These are phyloP conservation scores for Mus spicilegus DNA, from an alignment of 2,113 vertebrate genomes.

Conservation along the genomic window DNA sequence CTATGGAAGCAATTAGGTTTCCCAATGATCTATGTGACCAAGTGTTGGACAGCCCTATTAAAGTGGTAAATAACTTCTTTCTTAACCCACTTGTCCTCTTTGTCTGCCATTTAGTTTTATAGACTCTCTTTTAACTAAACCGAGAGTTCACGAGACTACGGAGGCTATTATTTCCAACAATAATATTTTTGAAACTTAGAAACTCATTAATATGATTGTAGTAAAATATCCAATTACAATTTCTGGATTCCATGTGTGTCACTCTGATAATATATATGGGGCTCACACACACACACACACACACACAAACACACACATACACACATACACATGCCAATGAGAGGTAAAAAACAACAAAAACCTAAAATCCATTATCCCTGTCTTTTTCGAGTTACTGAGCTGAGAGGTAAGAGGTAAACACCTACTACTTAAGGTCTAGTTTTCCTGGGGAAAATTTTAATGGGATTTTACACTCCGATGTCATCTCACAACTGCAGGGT, in stretches of 20 bases:
- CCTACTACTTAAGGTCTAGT: neutral
- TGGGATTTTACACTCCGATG: neutral
- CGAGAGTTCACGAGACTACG: constrained; percentile 52
- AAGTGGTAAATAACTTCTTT: constrained; percentile 80
- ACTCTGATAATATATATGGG: neutral
- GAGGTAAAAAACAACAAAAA: neutral
- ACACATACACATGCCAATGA: no score
- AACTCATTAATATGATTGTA: constrained; percentile 71
- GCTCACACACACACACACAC: neutral
- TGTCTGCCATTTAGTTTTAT: constrained; percentile 77
- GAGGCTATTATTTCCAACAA: constrained; percentile 50
- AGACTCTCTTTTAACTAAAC: constrained; percentile 66
- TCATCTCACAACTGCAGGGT: neutral
- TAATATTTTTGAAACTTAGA: constrained; percentile 74
- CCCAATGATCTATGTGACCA: constrained; percentile 72
- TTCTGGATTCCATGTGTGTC: neutral
- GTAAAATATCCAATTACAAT: neutral
- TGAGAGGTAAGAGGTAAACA: neutral
- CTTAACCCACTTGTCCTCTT: constrained; percentile 76
- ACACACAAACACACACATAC: no score
- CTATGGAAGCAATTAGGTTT: constrained; percentile 60
- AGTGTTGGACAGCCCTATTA: constrained; percentile 72
- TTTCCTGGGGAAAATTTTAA: neutral
- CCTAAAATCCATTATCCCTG: neutral
- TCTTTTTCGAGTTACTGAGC: neutral